Evolutionary conservation across 2,888 invertebrate species (phyloP).

Genomic region (Poecilus cupreus): DNA sequence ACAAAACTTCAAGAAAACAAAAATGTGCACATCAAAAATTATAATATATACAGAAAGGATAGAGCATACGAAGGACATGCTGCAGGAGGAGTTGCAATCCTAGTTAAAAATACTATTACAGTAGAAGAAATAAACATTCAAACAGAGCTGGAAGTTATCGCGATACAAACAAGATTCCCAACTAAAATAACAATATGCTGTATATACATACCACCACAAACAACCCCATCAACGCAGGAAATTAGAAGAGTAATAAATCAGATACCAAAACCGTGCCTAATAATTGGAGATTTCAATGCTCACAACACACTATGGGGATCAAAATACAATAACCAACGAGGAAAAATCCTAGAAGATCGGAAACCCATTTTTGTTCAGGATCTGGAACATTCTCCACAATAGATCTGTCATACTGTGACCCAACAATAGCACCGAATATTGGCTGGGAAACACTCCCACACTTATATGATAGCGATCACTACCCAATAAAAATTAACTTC

Average conservation of each 20-base stretch:
- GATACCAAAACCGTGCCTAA: conserved; percentile 5
- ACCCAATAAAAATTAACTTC: conserved; percentile 12
- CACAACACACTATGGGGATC: conserved; percentile 16
- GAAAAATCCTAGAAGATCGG: neutral
- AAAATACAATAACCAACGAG: neutral
- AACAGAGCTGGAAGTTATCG: neutral
- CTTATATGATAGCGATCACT: conserved; percentile 6
- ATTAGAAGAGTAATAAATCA: neutral
- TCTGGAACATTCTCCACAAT: neutral
- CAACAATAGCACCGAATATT: neutral
- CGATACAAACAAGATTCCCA: neutral
- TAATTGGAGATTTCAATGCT: conserved; percentile 37
- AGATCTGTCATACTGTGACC: conserved; percentile 3
- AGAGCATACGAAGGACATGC: neutral
- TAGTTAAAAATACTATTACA: neutral
- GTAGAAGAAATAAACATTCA: neutral
- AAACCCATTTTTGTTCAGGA: conserved; percentile 23
- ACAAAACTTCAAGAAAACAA: neutral
- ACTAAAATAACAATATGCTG: neutral
- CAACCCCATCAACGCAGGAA: neutral
- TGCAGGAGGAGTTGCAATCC: conserved; percentile 5
- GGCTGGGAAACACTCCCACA: neutral
- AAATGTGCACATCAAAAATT: neutral
- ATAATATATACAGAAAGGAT: neutral
- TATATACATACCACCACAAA: neutral